These are phyloP conservation scores for Saccostrea echinata DNA, from an alignment of 1,140 invertebrate species.

Conservation along the genomic window DNA sequence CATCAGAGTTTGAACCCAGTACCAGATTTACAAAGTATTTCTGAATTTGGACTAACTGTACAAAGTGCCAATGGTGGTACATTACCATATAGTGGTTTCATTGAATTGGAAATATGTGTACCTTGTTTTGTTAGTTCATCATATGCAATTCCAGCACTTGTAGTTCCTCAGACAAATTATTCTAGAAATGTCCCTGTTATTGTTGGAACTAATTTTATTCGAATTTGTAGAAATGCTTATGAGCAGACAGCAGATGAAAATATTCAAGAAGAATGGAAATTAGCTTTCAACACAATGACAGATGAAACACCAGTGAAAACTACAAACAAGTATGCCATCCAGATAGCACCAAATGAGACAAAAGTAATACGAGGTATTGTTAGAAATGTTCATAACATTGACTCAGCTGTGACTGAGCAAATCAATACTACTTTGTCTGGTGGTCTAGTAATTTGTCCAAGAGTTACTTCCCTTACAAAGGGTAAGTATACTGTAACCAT, in stretches of 20 bases:
- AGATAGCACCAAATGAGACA: too few species aligned
- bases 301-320: too few species aligned
- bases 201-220: constrained; percentile 55
- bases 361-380: too few species aligned
- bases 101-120: constrained; percentile 39
- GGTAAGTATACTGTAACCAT: constrained; percentile 36
- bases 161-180: constrained; percentile 43
- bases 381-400: too few species aligned
- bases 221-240: constrained; percentile 29
- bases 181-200: constrained; percentile 44
- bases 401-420: constrained; percentile 47
- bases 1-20: too few species aligned
- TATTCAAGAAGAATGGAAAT: constrained; percentile 47
- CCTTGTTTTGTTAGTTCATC: neutral
- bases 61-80: constrained; percentile 35
- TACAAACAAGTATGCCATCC: too few species aligned
- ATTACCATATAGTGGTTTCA: constrained; percentile 52
- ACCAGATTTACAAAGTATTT: too few species aligned
- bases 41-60: constrained; percentile 49
- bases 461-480: too few species aligned
- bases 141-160: constrained; percentile 21
- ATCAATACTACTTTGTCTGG: constrained; percentile 17
- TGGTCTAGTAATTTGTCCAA: constrained; percentile 46
- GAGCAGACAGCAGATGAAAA: too few species aligned
- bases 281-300: constrained; percentile 30